Percentiles rank a stretch among this genome's conserved stretches.
These are phyloP conservation scores for Urophycis tenuis DNA, from an alignment of 2,797 vertebrate genomes.

Conservation along the genomic window DNA sequence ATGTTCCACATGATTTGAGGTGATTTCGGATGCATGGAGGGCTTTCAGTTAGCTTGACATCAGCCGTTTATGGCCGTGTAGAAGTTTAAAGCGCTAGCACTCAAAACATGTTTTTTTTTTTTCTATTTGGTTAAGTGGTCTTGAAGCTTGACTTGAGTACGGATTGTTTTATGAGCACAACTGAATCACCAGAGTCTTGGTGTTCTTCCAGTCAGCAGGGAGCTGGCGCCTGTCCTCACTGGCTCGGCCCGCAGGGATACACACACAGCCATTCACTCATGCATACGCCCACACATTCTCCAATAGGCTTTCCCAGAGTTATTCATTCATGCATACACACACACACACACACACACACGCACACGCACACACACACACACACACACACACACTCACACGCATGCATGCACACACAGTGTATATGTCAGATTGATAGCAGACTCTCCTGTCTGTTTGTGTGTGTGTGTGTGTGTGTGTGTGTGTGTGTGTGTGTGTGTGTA, in stretches of 20 bases:
- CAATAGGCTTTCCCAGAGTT: background rate
- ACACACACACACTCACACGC: background rate
- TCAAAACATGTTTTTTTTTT: background rate
- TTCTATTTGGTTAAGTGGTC: background rate
- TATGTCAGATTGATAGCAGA: no score
- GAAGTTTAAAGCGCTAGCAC: background rate
- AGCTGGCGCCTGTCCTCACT: background rate
- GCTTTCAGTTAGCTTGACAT: background rate
- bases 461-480: no score
- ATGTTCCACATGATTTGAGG: background rate
- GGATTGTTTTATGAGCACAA: background rate
- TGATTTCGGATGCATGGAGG: background rate
- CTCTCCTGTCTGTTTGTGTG: no score
- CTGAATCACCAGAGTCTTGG: constrained; percentile 1
- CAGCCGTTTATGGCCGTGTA: no score
- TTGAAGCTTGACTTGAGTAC: background rate
- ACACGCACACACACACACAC: no score
- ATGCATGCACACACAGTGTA: background rate
- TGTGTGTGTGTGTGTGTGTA: no score
- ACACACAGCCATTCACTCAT: background rate
- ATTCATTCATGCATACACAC: background rate
- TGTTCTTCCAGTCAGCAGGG: background rate
- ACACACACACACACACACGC: no score
- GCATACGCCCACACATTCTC: background rate
- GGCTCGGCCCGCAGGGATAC: no score